Percentiles rank a stretch among this genome's conserved stretches.
phyloP scores from a whole-genome alignment of 2,797 vertebrate species.

The Meda fulgida region DNA sequence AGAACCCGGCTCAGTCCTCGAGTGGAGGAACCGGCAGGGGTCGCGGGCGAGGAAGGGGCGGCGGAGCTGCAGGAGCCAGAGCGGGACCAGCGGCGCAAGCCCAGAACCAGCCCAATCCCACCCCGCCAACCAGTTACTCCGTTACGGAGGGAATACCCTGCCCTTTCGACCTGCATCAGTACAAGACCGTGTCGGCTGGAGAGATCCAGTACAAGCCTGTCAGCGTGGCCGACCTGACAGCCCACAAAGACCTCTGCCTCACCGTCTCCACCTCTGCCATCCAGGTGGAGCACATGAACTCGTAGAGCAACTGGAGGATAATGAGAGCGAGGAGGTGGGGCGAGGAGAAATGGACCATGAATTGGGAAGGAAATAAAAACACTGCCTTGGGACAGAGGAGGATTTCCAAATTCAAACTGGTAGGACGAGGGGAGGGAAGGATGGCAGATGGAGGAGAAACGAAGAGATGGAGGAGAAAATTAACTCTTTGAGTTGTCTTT shows the following conservation, averaged over 20 bases:
- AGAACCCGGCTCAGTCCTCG: slow-evolving; percentile 57
- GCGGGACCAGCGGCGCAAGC: slow-evolving; percentile 70
- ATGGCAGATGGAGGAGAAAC: not conserved
- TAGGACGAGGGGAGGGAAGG: not conserved
- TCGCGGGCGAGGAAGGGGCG: slow-evolving; percentile 61
- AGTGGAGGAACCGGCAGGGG: slow-evolving; percentile 60
- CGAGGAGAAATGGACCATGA: slow-evolving; percentile 66
- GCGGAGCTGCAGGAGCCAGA: slow-evolving; percentile 69
- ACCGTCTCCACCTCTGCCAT: slow-evolving; percentile 91
- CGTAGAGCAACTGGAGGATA: slow-evolving; percentile 54
- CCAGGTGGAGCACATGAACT: slow-evolving; percentile 62
- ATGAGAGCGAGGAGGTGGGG: not conserved
- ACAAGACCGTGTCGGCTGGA: slow-evolving; percentile 83
- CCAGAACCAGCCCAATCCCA: slow-evolving; percentile 77
- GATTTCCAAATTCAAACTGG: slow-evolving; percentile 23
- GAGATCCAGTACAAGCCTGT: slow-evolving; percentile 84
- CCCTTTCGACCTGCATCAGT: slow-evolving; percentile 96
- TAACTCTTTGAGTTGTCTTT: slow-evolving; percentile 37
- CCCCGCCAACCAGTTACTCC: slow-evolving; percentile 77
- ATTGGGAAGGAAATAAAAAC: slow-evolving; percentile 29
- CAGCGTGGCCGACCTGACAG: slow-evolving; percentile 78
- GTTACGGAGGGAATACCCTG: slow-evolving; percentile 74
- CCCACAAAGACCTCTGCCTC: slow-evolving; percentile 98
- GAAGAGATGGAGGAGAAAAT: slow-evolving; percentile 5
- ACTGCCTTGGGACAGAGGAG: slow-evolving; percentile 47